Evolutionary conservation across 2,888 invertebrate genomes (phyloP), one percentile per base, ranked within the genome.

Genomic region (Phaedon cochleariae): DNA sequence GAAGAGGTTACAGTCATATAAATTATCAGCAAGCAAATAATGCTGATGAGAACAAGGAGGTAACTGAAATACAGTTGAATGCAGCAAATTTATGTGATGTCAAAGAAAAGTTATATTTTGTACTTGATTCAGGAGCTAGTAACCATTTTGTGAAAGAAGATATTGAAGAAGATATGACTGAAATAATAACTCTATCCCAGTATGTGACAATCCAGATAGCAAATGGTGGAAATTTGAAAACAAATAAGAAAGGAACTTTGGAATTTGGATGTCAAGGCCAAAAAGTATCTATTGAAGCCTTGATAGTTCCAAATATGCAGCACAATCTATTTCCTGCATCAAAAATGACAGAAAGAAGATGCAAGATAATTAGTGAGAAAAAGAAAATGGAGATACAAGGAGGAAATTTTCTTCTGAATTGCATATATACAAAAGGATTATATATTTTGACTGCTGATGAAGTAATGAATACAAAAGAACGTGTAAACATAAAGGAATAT

Each of bases 41-140:
- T 20, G 52, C 52, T 60, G 51, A 60, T 34, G 60, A 60, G 6
- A 52, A 34, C 34, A 29, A 20, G 34, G 29, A 29, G 9, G 60
- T 34, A 60, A 29, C 51, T n/a, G 60, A 60, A 41, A 51, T 53
- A 60, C 34, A 53, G 29, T 34, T 59, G 20, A 51, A 59, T 49
- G 51, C 59, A 20, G 59, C 49, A 45, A 64, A 52, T 54, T 41
- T 62, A 48, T 49, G 55, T 54, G 26, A 59, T 57, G 17, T 51
- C 15, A 54, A 46, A n/a, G 22, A 66, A 5, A 58, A 66, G 22
- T 29, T 52, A 15, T n/a, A 26, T 10, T 66, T 66, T 48, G 48
- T 66, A 12, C 29, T 66, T 21, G 54, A 66, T 48, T 66, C 62
- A 21, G 65, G 65, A 17, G 53, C 59, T n/a, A 66, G 58, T 34